A percentile compares a stretch with the other conserved stretches of the same genome.
These are phyloP conservation scores for Porites divaricata DNA, from an alignment of 92 coral and sea anemone genomes.

Conservation along the genomic window DNA sequence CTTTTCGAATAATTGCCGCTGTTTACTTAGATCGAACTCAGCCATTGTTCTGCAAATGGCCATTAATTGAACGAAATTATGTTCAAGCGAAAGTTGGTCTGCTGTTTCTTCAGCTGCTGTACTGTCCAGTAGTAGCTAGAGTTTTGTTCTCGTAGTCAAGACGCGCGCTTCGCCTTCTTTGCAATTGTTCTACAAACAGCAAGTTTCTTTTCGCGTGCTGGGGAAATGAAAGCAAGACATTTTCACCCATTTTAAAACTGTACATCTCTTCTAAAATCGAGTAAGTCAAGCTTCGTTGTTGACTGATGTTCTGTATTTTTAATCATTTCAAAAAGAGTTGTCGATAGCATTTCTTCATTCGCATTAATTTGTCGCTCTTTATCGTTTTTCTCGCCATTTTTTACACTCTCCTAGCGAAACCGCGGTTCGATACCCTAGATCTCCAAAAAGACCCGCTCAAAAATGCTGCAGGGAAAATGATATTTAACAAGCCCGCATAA, in stretches of 20 bases:
- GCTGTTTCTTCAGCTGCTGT: slow-evolving; percentile 93
- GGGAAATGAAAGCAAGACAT: background rate
- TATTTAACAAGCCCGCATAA: background rate
- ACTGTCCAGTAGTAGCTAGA: slow-evolving; percentile 1
- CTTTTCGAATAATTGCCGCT: slow-evolving; percentile 84
- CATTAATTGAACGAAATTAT: slow-evolving; percentile 97
- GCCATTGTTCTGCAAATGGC: slow-evolving; percentile 92
- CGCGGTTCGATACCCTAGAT: slow-evolving; percentile 28
- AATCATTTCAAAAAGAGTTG: slow-evolving; percentile 3
- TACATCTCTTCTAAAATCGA: background rate
- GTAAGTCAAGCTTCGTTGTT: background rate
- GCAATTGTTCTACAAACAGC: slow-evolving; percentile 9
- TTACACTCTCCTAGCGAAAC: background rate
- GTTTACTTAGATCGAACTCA: slow-evolving; percentile 88
- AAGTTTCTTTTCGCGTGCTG: slow-evolving; percentile 5
- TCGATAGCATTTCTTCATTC: slow-evolving; percentile 3
- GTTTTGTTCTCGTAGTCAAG: slow-evolving; percentile 17
- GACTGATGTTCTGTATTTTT: slow-evolving; percentile 2
- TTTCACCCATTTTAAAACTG: slow-evolving; percentile 9
- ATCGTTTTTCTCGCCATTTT: slow-evolving; percentile 6
- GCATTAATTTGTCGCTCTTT: background rate
- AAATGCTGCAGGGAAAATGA: background rate
- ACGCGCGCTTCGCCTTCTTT: background rate
- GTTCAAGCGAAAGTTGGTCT: slow-evolving; percentile 80
- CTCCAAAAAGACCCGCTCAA: background rate